A percentile compares a stretch with the other conserved stretches of the same genome.
These are phyloP conservation scores for Metopolophium dirhodum DNA, from an alignment of 1,140 invertebrate genomes.

Conservation along the genomic window DNA sequence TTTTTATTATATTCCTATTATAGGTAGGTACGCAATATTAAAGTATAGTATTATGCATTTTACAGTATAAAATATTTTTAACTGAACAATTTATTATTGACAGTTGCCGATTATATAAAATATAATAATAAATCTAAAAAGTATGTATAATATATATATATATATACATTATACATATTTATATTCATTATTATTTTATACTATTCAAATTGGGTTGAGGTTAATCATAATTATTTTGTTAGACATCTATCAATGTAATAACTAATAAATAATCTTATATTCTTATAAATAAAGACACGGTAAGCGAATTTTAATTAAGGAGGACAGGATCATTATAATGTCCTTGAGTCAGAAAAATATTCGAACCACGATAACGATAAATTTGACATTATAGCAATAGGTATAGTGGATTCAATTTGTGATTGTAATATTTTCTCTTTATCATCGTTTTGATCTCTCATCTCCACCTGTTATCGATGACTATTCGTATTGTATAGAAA, in stretches of 20 bases:
- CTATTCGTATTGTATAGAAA: not conserved
- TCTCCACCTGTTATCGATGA: not conserved
- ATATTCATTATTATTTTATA: not conserved
- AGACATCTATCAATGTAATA: slow-evolving; percentile 7
- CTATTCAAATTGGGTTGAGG: slow-evolving; percentile 35
- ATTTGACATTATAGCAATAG: not conserved
- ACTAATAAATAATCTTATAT: not conserved
- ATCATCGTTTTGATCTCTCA: not conserved
- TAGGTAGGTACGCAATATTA: not conserved
- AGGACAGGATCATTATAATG: slow-evolving; percentile 12
- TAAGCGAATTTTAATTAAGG: not conserved
- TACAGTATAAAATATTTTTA: not conserved
- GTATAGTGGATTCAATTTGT: not conserved
- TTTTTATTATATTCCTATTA: not conserved
- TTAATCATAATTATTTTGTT: slow-evolving; percentile 25
- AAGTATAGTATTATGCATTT: not conserved
- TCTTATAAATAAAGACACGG: not conserved
- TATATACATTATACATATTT: not conserved
- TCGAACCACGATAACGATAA: too few species aligned
- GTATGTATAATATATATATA: not conserved
- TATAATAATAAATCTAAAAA: not conserved
- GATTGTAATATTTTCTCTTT: not conserved
- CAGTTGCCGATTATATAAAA: not conserved
- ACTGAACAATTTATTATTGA: not conserved
- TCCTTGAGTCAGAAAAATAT: slow-evolving; percentile 10